A percentile compares a stretch with the other conserved stretches of the same genome.
phyloP scores from a whole-genome alignment of 1,140 invertebrate genomes.

The Panulirus ornatus region DNA sequence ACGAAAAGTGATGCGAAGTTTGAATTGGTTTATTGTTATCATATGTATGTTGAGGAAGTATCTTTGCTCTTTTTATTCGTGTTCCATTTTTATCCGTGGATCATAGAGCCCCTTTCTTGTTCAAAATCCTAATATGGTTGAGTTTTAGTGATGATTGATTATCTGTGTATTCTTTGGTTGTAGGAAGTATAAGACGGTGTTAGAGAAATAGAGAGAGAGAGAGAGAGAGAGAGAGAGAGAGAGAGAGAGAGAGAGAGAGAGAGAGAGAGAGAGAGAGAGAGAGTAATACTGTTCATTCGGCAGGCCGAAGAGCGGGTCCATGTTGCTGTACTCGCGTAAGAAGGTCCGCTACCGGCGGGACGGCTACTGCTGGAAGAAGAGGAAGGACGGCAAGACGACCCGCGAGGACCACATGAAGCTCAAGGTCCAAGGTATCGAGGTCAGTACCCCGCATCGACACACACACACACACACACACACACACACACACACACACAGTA shows the following conservation, averaged over 20 bases:
- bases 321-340: constrained; percentile 97
- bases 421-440: constrained; percentile 97
- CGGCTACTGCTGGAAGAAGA: constrained; percentile 99
- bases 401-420: constrained; percentile 99
- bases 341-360: constrained; percentile 97
- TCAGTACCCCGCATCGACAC: constrained; percentile 81
- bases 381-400: constrained; percentile 98
- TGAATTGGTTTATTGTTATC: no score
- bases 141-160: no score
- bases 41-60: no score
- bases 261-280: constrained; percentile 21
- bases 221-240: constrained; percentile 16
- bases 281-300: constrained; percentile 77
- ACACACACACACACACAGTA: neutral
- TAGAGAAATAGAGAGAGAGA: constrained; percentile 9
- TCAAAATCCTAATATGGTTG: no score
- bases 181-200: no score
- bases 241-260: constrained; percentile 35
- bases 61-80: no score
- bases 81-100: no score
- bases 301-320: constrained; percentile 97
- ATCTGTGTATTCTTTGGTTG: no score
- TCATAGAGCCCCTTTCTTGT: no score
- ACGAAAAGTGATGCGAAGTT: no score
- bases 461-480: neutral